Evolutionary conservation across 2,797 vertebrate species (phyloP).

Genomic region (Smutsia gigantea): DNA sequence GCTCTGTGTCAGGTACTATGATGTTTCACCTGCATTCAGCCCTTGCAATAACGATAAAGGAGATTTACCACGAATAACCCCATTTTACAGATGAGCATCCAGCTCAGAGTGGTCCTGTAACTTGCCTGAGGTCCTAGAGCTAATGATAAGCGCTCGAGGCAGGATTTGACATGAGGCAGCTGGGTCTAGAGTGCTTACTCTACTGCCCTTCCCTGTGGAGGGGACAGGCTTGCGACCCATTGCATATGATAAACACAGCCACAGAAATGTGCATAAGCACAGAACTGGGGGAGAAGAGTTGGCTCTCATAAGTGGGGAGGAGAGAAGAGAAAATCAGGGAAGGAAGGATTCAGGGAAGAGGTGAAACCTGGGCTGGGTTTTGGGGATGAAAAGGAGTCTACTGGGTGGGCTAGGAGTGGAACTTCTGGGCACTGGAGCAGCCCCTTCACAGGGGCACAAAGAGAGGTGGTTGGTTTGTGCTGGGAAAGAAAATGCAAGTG

Average conservation of each 20-base stretch:
- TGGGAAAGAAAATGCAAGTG: background rate
- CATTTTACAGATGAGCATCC: background rate
- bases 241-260: background rate
- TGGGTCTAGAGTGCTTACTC: background rate
- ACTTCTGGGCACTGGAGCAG: background rate
- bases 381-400: background rate
- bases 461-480: background rate
- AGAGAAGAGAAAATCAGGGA: background rate
- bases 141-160: background rate
- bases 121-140: background rate
- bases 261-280: rapidly evolving
- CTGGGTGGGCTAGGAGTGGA: background rate
- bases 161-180: background rate
- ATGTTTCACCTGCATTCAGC: background rate
- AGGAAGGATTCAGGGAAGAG: background rate
- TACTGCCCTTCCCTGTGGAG: background rate
- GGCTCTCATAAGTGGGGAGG: background rate
- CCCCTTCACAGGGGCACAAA: background rate
- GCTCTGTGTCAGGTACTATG: background rate
- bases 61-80: background rate
- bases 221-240: rapidly evolving
- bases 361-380: background rate
- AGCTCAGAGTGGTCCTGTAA: background rate
- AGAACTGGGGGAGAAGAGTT: background rate
- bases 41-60: background rate